phyloP scores from a whole-genome alignment of 2,797 vertebrate species.

The Muscicapa striata region DNA sequence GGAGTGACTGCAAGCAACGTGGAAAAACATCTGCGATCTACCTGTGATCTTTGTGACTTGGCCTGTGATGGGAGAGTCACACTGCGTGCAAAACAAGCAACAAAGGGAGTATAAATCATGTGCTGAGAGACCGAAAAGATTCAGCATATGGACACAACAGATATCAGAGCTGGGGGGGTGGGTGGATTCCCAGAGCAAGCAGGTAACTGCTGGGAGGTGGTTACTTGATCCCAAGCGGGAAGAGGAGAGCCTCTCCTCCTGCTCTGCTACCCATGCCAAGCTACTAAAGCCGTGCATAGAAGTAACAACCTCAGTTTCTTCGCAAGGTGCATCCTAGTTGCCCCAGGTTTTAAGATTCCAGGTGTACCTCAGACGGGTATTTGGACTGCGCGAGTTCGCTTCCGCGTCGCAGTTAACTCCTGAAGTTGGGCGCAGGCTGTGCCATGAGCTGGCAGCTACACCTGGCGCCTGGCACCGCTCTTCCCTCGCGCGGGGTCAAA shows the following conservation, averaged over 20 bases:
- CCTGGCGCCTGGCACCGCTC: not conserved
- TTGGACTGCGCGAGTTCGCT: not conserved
- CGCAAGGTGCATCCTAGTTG: not conserved
- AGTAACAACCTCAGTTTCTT: not conserved
- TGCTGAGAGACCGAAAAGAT: not conserved
- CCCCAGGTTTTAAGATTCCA: not conserved
- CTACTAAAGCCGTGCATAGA: not conserved
- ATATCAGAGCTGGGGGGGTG: rapidly evolving
- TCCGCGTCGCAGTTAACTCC: not conserved
- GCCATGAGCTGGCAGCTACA: rapidly evolving
- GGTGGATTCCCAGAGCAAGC: not conserved
- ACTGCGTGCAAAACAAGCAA: not conserved
- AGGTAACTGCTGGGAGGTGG: not conserved
- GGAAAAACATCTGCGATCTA: not conserved
- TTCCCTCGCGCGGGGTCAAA: rapidly evolving
- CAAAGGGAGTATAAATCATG: not conserved
- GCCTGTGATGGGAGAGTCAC: not conserved
- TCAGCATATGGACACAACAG: too few relatives aligned
- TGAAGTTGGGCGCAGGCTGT: rapidly evolving
- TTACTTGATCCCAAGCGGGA: not conserved
- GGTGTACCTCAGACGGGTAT: not conserved
- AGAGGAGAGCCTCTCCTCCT: not conserved
- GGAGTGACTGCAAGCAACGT: not conserved
- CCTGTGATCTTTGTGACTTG: not conserved
- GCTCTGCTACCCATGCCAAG: not conserved